Evolutionary conservation across 2,888 invertebrate species (phyloP).

Genomic region (Dysmachus trigonus): DNA sequence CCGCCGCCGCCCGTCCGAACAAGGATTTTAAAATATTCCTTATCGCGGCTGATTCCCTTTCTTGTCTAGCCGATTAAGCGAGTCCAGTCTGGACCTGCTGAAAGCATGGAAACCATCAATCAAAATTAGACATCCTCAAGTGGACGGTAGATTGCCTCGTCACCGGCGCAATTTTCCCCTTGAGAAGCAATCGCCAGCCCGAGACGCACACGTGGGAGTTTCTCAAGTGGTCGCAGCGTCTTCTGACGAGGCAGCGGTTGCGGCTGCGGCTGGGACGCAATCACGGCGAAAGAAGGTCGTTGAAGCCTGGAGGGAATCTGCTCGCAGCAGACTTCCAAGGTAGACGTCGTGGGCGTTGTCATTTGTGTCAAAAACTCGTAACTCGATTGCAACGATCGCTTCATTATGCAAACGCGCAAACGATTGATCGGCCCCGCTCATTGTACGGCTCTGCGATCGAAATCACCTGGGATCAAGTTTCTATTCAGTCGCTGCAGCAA

Average conservation of each 20-base stretch:
- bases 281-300: background rate
- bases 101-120: constrained; percentile 45
- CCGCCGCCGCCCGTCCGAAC: background rate
- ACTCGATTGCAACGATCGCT: constrained; percentile 36
- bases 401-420: constrained; percentile 38
- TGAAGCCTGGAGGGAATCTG: background rate
- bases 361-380: constrained; percentile 6
- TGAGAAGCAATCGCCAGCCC: background rate
- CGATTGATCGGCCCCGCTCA: background rate
- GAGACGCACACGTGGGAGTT: constrained; percentile 28
- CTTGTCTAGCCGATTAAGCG: constrained; percentile 17
- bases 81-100: background rate
- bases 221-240: constrained; percentile 20
- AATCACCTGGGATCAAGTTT: background rate
- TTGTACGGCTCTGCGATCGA: background rate
- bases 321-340: background rate
- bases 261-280: background rate
- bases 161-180: background rate
- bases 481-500: background rate
- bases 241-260: background rate
- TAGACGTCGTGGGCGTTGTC: constrained; percentile 42
- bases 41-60: background rate
- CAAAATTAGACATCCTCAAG: constrained; percentile 47
- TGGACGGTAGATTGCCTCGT: constrained; percentile 19
- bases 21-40: background rate